A percentile compares a stretch with the other conserved stretches of the same genome.
phyloP scores from a whole-genome alignment of 2,888 invertebrate species.

The Leptura quadrifasciata region DNA sequence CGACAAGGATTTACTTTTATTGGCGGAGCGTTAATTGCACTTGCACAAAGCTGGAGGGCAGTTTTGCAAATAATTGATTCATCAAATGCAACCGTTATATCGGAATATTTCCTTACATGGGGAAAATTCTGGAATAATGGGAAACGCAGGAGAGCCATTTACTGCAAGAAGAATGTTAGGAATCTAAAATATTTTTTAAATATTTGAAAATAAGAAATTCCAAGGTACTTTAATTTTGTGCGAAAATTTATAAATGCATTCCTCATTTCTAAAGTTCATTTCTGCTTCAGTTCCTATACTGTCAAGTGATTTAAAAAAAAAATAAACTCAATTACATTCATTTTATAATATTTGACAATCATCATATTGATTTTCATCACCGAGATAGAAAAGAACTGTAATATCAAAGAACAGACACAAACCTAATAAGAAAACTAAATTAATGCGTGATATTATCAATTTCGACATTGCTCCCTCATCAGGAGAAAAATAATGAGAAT shows the following conservation, averaged over 20 bases:
- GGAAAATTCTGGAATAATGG: background rate
- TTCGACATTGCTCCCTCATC: too few species aligned
- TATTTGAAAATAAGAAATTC: background rate
- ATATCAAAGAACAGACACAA: too few species aligned
- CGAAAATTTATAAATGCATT: background rate
- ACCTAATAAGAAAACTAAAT: too few species aligned
- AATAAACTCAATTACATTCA: too few species aligned
- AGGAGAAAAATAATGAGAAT: too few species aligned
- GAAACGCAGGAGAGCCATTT: background rate
- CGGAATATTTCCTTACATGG: background rate
- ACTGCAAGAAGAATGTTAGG: background rate
- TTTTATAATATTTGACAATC: too few species aligned
- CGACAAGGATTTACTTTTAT: slow-evolving; percentile 44
- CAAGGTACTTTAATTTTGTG: background rate
- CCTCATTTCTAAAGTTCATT: too few species aligned
- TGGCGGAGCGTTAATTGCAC: slow-evolving; percentile 42
- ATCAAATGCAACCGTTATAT: slow-evolving; percentile 20
- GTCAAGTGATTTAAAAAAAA: too few species aligned
- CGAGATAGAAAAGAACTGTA: too few species aligned
- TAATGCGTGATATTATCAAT: too few species aligned
- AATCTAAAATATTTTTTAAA: background rate
- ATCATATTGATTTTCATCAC: too few species aligned
- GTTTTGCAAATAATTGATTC: slow-evolving; percentile 39
- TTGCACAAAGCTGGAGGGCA: slow-evolving; percentile 35
- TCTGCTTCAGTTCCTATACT: too few species aligned